Base-by-base conservation (phyloP, 1,140 invertebrate species). In the Aleiodes sp. region DNA sequence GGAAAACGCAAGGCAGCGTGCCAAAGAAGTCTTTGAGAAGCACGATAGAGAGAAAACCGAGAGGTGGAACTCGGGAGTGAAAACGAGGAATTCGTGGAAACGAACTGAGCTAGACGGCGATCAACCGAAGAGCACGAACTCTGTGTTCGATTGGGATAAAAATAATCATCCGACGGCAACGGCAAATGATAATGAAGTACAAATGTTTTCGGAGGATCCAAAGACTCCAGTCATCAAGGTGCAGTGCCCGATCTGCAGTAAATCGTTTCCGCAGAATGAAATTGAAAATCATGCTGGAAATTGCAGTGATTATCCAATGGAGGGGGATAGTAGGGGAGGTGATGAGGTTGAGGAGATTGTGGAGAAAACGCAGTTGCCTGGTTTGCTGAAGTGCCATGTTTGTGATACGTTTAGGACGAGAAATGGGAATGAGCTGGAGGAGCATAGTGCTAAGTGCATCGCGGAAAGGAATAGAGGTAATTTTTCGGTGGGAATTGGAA, bases 241-340 rank as follows among this genome's bases (percentile, higher is more conserved):
- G 0, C 37, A 8, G 21, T 82, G 81, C 65, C 81, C 81, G 3
- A 82, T 82, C 26, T 82, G 81, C 57, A 74, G 75, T 41, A 71
- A 74, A 41, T 61, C 1, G 6, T 82, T 80, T 35, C 56, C 72
- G 14, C 33, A 9, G 19, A 59, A 73, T 6, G 56, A 79, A 21
- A 82, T 82, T 67, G 70, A 76, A 41, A 24, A 52, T 35, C 81
- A 82, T 61, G 81, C 81, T 12, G 74, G 74, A 9, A 59, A 63
- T 61, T 82, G 81, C 9, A 62, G 1, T 7, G 43, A 60, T 60
- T 29, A 28, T 9, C 31, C 19, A 2, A 31, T 2, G 24, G 24
- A 60, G 16, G 57, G 29, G 7, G 26, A 60, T 29, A 16, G 6
- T n/a, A 43, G 16, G 4, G 41, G 16, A 4, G 57, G 1, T 1